Evolutionary conservation across 2,113 vertebrate species (phyloP).

Genomic region (Urocitellus parryii): DNA sequence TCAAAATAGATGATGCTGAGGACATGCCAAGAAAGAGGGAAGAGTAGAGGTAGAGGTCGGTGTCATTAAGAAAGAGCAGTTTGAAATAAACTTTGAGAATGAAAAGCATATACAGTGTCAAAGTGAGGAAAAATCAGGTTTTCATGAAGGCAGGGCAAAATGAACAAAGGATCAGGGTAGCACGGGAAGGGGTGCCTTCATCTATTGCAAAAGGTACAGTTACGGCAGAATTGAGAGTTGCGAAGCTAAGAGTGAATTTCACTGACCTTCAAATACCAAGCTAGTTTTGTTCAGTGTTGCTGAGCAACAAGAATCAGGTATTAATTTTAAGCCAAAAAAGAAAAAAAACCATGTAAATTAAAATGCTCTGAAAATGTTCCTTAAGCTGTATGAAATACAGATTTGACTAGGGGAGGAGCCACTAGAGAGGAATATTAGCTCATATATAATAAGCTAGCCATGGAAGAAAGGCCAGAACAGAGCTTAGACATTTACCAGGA

Average conservation of each 20-base stretch:
- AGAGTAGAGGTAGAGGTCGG: neutral
- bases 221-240: neutral
- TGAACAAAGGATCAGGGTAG: neutral
- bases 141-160: neutral
- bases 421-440: neutral
- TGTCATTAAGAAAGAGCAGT: neutral
- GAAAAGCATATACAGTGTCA: neutral
- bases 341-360: neutral
- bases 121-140: neutral
- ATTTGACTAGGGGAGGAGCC: neutral
- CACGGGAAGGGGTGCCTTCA: neutral
- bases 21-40: neutral
- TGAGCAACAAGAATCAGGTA: neutral
- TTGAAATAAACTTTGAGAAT: neutral
- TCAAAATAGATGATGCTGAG: neutral
- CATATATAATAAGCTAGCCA: rapidly evolving
- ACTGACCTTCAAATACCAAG: neutral
- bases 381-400: neutral
- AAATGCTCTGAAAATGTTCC: conserved; percentile 22
- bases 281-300: neutral
- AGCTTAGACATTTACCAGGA: neutral
- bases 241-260: neutral
- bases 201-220: neutral
- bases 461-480: neutral
- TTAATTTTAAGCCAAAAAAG: conserved; percentile 19